Conservation (phyloP, 2,113 vertebrate genomes). For the Odontophorus gujanensis region DNA sequence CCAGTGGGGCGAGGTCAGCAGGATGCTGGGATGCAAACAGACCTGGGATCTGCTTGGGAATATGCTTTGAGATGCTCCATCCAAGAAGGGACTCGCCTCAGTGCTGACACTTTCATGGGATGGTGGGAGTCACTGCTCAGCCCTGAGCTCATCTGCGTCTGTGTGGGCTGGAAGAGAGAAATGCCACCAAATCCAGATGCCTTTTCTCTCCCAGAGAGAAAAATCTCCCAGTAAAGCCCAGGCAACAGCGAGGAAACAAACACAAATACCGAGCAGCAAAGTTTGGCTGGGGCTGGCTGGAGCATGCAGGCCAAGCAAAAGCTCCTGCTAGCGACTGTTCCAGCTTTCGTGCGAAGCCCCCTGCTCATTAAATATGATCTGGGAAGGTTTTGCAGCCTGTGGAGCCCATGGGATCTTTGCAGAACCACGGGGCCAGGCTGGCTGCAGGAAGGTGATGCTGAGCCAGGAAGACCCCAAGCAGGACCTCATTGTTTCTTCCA, state of each 20-base stretch:
- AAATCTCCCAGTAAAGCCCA: constrained; percentile 1
- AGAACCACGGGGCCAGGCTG: background rate
- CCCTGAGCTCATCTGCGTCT: background rate
- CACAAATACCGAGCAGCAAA: constrained; percentile 1
- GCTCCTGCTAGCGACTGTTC: background rate
- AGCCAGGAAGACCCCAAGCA: constrained; percentile 24
- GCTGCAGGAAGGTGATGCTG: background rate
- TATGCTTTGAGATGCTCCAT: background rate
- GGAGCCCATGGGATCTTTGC: accelerated
- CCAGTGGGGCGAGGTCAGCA: background rate
- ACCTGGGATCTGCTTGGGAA: background rate
- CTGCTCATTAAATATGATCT: background rate
- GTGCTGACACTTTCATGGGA: background rate
- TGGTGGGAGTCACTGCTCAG: background rate
- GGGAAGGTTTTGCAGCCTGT: background rate
- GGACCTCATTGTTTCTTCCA: background rate
- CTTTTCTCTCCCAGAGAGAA: constrained; percentile 16
- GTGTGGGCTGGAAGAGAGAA: background rate
- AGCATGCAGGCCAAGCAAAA: background rate
- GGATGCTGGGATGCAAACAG: background rate
- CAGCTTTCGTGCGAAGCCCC: constrained; percentile 15
- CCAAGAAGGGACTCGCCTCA: accelerated
- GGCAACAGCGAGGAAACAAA: constrained; percentile 36
- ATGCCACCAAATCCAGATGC: constrained; percentile 29
- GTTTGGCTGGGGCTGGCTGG: constrained; percentile 13